phyloP scores from a whole-genome alignment of 2,113 vertebrate species.

The Brachypteracias leptosomus region DNA sequence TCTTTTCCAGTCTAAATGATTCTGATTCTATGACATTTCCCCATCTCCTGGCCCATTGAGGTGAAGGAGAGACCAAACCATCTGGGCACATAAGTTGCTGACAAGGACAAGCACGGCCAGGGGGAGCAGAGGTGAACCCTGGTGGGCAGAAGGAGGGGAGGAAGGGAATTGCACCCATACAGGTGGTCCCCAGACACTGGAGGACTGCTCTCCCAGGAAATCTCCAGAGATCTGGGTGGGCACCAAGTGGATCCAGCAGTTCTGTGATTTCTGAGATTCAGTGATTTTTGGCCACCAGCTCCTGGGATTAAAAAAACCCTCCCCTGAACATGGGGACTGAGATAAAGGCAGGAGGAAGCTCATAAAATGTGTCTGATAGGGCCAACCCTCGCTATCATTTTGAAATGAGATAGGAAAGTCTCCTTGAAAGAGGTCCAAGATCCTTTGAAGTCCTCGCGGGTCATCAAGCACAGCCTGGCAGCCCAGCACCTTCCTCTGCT shows the following conservation, averaged over 20 bases:
- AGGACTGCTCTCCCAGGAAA: not conserved
- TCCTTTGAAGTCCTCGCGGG: not conserved
- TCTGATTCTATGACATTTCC: rapidly evolving
- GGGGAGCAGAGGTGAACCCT: not conserved
- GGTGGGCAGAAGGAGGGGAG: not conserved
- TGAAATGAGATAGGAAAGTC: not conserved
- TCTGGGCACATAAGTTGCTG: rapidly evolving
- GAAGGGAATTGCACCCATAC: not conserved
- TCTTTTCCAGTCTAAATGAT: no score
- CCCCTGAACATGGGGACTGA: not conserved
- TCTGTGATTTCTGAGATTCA: not conserved
- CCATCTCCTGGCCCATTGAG: rapidly evolving
- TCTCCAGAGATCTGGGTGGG: not conserved
- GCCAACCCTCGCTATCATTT: not conserved
- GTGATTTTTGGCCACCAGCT: not conserved
- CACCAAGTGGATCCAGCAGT: not conserved
- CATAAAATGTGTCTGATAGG: not conserved
- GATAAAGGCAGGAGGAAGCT: not conserved
- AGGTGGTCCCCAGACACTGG: rapidly evolving
- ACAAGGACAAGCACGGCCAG: rapidly evolving
- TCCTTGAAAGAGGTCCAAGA: not conserved
- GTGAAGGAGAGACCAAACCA: rapidly evolving
- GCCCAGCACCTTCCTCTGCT: not conserved
- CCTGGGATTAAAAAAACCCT: not conserved
- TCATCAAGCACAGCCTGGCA: not conserved